These are phyloP conservation scores for Drosophila parthenogenetica DNA, from an alignment of 2,888 invertebrate species.

Conservation along the genomic window DNA sequence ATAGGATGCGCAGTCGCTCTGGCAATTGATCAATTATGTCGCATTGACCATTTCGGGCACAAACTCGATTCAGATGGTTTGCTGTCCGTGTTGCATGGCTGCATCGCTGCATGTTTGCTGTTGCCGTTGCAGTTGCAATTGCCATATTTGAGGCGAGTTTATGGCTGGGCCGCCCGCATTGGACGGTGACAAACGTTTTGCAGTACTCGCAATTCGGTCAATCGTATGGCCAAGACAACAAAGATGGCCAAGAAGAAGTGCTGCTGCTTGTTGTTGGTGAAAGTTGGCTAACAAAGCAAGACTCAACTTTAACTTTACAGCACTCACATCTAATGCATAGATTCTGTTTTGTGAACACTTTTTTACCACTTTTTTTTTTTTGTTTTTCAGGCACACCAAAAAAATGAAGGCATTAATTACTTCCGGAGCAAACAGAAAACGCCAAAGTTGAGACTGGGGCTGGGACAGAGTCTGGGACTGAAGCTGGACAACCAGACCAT, in stretches of 20 bases:
- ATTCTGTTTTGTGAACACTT: constrained; percentile 64
- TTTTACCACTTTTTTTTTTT: constrained; percentile 17
- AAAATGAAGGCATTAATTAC: constrained; percentile 73
- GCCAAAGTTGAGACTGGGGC: constrained; percentile 36
- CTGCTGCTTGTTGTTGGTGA: constrained; percentile 49
- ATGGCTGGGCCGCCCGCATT: constrained; percentile 67
- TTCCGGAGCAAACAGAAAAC: constrained; percentile 71
- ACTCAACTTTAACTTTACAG: constrained; percentile 18
- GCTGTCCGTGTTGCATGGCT: constrained; percentile 25
- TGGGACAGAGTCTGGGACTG: constrained; percentile 16
- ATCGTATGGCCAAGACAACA: constrained; percentile 50
- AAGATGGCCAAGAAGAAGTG: constrained; percentile 32
- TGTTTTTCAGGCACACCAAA: constrained; percentile 25
- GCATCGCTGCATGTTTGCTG: constrained; percentile 11
- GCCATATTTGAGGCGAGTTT: constrained; percentile 51
- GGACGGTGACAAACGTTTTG: constrained; percentile 60
- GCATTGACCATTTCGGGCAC: constrained; percentile 54
- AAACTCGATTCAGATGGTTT: constrained; percentile 19
- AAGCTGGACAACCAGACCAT: constrained; percentile 1
- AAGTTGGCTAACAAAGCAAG: constrained; percentile 51
- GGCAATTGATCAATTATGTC: constrained; percentile 72
- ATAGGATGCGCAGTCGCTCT: constrained; percentile 51
- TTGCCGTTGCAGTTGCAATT: constrained; percentile 37
- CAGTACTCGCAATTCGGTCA: constrained; percentile 69
- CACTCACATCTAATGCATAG: constrained; percentile 65